These are phyloP conservation scores for Trichomalopsis sarcophagae DNA, from an alignment of 1,140 invertebrate species.

Conservation along the genomic window DNA sequence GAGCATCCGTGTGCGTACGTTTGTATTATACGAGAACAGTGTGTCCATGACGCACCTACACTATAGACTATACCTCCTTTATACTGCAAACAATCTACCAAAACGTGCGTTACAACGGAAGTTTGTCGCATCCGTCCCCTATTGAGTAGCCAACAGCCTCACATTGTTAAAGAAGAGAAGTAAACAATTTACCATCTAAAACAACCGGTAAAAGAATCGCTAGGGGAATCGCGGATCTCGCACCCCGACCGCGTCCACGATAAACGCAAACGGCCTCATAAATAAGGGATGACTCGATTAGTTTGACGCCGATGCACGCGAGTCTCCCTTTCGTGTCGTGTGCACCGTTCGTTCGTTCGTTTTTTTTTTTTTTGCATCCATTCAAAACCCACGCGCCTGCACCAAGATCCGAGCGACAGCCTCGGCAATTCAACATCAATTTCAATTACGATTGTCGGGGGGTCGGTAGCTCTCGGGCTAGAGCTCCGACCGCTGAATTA, in stretches of 20 bases:
- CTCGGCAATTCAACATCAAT: slow-evolving; percentile 36
- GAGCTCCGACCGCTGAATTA: slow-evolving; percentile 26
- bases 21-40: background rate
- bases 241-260: background rate
- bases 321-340: background rate
- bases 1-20: background rate
- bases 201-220: too few relatives aligned
- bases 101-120: background rate
- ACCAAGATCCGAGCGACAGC: background rate
- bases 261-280: background rate
- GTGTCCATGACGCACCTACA: background rate
- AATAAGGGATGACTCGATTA: background rate
- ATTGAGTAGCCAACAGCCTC: background rate
- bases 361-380: background rate
- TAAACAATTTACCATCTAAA: too few relatives aligned
- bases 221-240: too few relatives aligned
- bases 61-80: background rate
- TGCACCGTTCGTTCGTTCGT: background rate
- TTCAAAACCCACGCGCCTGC: background rate
- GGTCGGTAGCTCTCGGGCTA: background rate
- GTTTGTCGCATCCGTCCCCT: background rate
- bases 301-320: background rate
- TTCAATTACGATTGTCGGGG: slow-evolving; percentile 32
- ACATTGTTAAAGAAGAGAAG: too few relatives aligned
- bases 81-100: background rate